These are phyloP conservation scores for Rhimphoctona megacephalus DNA, from an alignment of 2,888 invertebrate genomes.

Conservation along the genomic window DNA sequence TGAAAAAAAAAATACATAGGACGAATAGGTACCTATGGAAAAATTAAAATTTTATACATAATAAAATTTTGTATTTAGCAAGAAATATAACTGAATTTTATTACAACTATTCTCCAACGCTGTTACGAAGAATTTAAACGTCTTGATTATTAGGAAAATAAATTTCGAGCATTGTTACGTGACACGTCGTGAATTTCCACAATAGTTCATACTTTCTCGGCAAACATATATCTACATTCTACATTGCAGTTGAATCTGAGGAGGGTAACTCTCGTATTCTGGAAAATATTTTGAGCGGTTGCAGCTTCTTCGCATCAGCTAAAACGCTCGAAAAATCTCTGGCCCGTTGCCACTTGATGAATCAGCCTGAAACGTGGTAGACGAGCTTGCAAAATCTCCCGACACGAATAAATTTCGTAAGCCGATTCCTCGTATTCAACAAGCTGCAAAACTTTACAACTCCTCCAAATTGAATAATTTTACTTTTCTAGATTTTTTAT, in stretches of 20 bases:
- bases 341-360: slow-evolving; percentile 42
- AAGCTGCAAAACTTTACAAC: slow-evolving; percentile 23
- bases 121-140: neutral
- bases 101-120: neutral
- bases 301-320: slow-evolving; percentile 28
- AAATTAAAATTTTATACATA: neutral
- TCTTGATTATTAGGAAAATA: neutral
- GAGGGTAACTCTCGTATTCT: neutral
- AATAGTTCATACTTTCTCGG: neutral
- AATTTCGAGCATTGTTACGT: neutral
- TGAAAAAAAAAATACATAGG: neutral
- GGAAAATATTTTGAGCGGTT: slow-evolving; percentile 28
- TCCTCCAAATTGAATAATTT: slow-evolving; percentile 20
- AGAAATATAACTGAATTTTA: neutral
- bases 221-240: neutral
- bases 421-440: slow-evolving; percentile 32
- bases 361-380: slow-evolving; percentile 36
- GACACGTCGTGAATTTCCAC: neutral
- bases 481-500: neutral
- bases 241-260: neutral
- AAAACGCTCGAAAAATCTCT: slow-evolving; percentile 41
- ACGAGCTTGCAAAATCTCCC: slow-evolving; percentile 8
- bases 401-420: slow-evolving; percentile 32
- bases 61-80: neutral
- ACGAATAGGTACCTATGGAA: neutral